These are phyloP conservation scores for Enteromius thamalakanensis DNA, from an alignment of 2,797 vertebrate species.

Conservation along the genomic window DNA sequence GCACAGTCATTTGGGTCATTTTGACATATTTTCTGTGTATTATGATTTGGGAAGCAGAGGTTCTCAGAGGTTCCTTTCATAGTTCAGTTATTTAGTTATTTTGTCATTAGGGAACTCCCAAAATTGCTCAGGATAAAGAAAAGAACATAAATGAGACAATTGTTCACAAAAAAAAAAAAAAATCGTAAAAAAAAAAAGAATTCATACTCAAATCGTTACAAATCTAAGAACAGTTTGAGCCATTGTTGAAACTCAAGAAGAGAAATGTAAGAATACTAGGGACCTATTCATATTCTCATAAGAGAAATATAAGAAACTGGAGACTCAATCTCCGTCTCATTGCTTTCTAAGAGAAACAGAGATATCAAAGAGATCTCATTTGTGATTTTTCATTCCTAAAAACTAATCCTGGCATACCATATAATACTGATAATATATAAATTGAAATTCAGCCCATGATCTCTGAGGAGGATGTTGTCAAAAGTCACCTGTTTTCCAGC, in stretches of 20 bases:
- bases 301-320: not conserved
- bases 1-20: not conserved
- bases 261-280: not conserved
- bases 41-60: not conserved
- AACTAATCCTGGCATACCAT: constrained; percentile 11
- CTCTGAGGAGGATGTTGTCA: not conserved
- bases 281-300: not conserved
- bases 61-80: not conserved
- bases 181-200: too few relatives aligned
- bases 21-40: not conserved
- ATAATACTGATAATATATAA: constrained; percentile 2
- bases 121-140: not conserved
- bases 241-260: not conserved
- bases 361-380: constrained; percentile 11
- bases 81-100: not conserved
- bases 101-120: not conserved
- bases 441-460: constrained; percentile 1
- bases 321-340: not conserved
- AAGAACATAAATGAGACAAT: not conserved
- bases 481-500: constrained; percentile 92
- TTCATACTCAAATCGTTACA: not conserved
- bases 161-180: not conserved
- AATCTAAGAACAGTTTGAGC: not conserved
- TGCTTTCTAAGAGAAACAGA: not conserved
- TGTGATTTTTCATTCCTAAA: constrained; percentile 4